Evolutionary conservation across 2,113 vertebrate genomes (phyloP), one percentile per base, ranked within the genome.

Genomic region (Xenopus borealis): DNA sequence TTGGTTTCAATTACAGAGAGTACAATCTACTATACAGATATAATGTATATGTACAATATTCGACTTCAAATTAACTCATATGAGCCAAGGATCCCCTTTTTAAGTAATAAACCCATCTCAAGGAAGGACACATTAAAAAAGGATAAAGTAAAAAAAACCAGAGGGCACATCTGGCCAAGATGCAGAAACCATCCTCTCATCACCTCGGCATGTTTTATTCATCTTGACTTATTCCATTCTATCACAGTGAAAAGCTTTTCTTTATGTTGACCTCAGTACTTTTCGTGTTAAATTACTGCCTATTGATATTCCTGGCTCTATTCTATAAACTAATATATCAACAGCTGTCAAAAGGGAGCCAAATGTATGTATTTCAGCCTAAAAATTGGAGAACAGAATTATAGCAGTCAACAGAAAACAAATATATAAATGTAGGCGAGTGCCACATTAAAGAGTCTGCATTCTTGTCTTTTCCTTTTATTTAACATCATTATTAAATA

Each of bases 271-370:
- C 73, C 73, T 75, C 73, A 75, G 73, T 75, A 75, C 45, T 75
- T 75, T 75, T 69, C 66, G 69, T 66, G 73, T 69, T 75, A 75
- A 75, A 75, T 75, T 75, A 75, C 66, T 69, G 62, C 73, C 73
- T 75, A 75, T 75, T 69, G 73, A 75, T 69, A 75, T 75, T 75
- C 73, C 73, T 75, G 73, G 73, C 73, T 75, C 73, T 62, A 69
- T 69, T 40, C 67, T 30, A 46, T 45, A 47, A 69, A 66, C 62
- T 75, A 69, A 63, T 75, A 69, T 62, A 69, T 75, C 73, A 69
- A 75, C 58, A 69, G 58, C 66, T 75, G 73, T 69, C 73, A 69
- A 12, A 30, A 68, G 58, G 63, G 45, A 47, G 66, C 73, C 66
- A 75, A 75, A 69, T 23, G 45, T 75, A 75, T 75, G 44, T 75